These are phyloP conservation scores for Chiloscyllium punctatum DNA, from an alignment of 2,797 vertebrate species.

Conservation along the genomic window DNA sequence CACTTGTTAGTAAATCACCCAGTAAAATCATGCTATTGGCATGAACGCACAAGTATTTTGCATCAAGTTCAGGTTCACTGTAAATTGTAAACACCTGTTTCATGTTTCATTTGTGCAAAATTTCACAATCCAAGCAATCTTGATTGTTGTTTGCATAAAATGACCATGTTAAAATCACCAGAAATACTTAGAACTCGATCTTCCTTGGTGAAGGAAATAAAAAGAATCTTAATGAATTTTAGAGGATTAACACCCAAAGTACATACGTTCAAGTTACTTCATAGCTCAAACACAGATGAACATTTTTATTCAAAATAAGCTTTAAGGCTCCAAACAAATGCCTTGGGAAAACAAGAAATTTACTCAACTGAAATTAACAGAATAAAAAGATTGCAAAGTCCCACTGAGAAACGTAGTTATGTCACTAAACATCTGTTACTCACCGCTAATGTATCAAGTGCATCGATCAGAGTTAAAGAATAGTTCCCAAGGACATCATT, in stretches of 20 bases:
- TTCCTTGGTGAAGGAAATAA: neutral
- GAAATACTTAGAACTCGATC: neutral
- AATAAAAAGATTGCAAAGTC: neutral
- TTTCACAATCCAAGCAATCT: neutral
- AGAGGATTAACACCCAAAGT: neutral
- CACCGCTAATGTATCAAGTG: slow-evolving; percentile 88
- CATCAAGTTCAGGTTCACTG: neutral
- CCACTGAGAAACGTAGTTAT: neutral
- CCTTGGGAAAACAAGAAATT: neutral
- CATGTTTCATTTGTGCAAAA: neutral
- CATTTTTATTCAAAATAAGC: neutral
- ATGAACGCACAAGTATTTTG: neutral
- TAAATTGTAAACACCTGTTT: neutral
- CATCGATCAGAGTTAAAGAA: slow-evolving; percentile 89
- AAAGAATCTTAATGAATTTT: neutral
- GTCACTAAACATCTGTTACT: slow-evolving; percentile 47
- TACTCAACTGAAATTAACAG: neutral
- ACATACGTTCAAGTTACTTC: neutral
- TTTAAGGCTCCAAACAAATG: neutral
- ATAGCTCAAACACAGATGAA: neutral
- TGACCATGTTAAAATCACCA: neutral
- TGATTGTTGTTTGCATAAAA: neutral
- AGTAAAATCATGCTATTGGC: neutral
- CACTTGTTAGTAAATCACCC: neutral
- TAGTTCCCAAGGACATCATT: slow-evolving; percentile 98